Conservation (phyloP, 2,113 vertebrate genomes). For the Paedocypris sp. region DNA sequence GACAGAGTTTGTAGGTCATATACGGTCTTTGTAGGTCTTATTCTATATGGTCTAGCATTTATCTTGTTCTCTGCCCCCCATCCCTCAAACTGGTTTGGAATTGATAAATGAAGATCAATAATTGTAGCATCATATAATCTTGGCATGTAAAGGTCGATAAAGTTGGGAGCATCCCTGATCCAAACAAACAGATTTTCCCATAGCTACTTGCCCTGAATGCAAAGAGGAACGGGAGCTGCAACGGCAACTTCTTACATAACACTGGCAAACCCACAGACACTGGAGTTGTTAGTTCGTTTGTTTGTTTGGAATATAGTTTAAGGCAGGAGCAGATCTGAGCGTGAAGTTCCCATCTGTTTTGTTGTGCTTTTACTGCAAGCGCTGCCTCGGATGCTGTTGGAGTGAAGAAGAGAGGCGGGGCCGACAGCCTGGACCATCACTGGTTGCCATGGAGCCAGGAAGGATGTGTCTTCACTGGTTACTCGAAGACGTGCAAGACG, state of each 20-base stretch:
- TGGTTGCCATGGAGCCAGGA: slow-evolving; percentile 6
- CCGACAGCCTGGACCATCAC: slow-evolving; percentile 10
- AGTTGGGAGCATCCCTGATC: too few relatives aligned
- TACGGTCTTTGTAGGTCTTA: too few relatives aligned
- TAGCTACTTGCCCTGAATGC: too few relatives aligned
- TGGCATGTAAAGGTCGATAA: too few relatives aligned
- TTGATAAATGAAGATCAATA: too few relatives aligned
- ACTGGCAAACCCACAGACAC: neutral
- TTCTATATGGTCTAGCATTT: too few relatives aligned
- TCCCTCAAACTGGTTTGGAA: too few relatives aligned
- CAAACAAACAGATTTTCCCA: too few relatives aligned
- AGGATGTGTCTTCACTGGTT: neutral
- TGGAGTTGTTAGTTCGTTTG: neutral
- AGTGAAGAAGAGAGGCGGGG: slow-evolving; percentile 1
- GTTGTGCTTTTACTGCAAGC: neutral
- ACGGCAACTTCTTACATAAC: neutral
- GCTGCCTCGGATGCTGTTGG: neutral
- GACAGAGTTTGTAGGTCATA: too few relatives aligned
- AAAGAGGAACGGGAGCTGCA: too few relatives aligned
- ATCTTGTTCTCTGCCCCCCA: too few relatives aligned
- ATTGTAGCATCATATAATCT: too few relatives aligned
- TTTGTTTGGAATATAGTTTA: neutral
- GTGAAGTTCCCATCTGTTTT: slow-evolving; percentile 17
- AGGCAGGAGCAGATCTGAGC: neutral
- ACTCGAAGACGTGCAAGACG: neutral